These are phyloP conservation scores for Protobothrops flavoviridis DNA, from an alignment of 2,113 vertebrate genomes.

Conservation along the genomic window DNA sequence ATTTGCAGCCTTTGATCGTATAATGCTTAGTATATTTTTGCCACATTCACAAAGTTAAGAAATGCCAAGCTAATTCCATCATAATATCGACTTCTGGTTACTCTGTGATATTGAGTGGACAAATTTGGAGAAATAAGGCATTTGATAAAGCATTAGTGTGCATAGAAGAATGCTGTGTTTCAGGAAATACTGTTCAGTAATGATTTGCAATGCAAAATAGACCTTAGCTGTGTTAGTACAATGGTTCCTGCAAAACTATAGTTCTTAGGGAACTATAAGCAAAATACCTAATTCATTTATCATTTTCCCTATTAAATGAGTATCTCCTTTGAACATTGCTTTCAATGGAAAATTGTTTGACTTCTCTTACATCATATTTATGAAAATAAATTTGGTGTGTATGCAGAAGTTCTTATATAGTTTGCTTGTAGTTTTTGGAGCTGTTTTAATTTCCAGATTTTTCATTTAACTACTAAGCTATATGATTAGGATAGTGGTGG, in stretches of 20 bases:
- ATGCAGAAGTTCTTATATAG: neutral
- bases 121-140: neutral
- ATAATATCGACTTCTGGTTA: neutral
- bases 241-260: neutral
- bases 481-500: neutral
- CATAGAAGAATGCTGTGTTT: neutral
- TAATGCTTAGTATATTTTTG: neutral
- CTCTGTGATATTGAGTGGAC: neutral
- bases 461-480: neutral
- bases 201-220: neutral
- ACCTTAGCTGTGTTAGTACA: neutral
- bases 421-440: neutral
- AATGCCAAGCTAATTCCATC: neutral
- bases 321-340: neutral
- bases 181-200: neutral
- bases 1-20: neutral
- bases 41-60: neutral
- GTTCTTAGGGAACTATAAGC: neutral
- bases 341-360: neutral
- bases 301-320: neutral
- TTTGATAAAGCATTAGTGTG: neutral
- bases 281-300: neutral
- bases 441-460: neutral
- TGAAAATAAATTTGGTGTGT: neutral
- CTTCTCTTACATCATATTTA: neutral